phyloP scores from a whole-genome alignment of 2,113 vertebrate species.

The Platycercus adscitus region DNA sequence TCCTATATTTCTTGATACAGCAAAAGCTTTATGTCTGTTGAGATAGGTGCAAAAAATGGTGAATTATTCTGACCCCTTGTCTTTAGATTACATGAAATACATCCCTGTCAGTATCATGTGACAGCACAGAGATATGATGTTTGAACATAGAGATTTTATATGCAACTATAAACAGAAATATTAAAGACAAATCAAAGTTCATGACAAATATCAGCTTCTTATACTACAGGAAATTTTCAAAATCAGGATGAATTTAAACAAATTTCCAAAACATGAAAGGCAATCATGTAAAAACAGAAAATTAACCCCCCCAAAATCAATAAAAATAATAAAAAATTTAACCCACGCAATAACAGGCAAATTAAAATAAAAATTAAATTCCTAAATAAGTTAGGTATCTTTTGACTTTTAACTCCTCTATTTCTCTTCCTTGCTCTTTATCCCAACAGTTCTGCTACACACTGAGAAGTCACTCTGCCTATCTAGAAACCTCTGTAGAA shows the following conservation, averaged over 20 bases:
- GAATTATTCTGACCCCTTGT: not conserved
- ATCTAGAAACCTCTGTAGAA: not conserved
- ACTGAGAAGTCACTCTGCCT: not conserved
- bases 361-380: not conserved
- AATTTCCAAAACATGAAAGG: not conserved
- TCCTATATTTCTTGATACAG: constrained; percentile 79
- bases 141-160: not conserved
- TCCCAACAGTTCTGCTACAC: not conserved
- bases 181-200: not conserved
- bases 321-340: not conserved
- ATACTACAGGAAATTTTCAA: not conserved
- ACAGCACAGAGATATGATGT: not conserved
- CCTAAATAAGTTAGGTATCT: not conserved
- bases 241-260: not conserved
- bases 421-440: not conserved
- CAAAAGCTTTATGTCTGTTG: constrained; percentile 77
- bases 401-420: not conserved
- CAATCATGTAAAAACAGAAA: not conserved
- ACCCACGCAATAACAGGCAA: not conserved
- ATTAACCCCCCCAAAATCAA: not conserved
- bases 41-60: not conserved
- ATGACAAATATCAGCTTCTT: not conserved
- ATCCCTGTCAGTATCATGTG: not conserved
- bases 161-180: not conserved
- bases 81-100: not conserved